phyloP scores from a whole-genome alignment of 1,140 invertebrate genomes.

The Cotesia glomerata region DNA sequence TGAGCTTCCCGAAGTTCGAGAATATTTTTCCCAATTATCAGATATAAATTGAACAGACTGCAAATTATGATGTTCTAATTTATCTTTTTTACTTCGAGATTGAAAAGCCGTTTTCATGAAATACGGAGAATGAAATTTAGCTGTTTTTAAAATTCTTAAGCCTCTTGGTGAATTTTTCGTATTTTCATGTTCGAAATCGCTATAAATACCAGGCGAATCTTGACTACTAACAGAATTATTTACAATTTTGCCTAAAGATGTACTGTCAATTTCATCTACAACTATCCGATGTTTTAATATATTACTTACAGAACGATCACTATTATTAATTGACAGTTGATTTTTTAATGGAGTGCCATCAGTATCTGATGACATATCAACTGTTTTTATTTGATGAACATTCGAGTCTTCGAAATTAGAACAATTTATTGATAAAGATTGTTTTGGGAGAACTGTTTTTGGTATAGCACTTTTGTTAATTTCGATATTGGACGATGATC shows the following conservation, averaged over 20 bases:
- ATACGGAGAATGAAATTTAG: conserved; percentile 67
- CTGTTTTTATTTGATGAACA: not conserved
- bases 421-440: conserved; percentile 46
- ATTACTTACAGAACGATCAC: conserved; percentile 25
- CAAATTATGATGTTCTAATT: conserved; percentile 53
- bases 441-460: conserved; percentile 38
- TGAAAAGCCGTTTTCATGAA: conserved; percentile 71
- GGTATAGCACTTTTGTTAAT: conserved; percentile 18
- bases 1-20: conserved; percentile 35
- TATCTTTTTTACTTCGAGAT: conserved; percentile 57
- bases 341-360: not conserved
- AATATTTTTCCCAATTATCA: conserved; percentile 52
- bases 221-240: not conserved
- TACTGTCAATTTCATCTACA: not conserved
- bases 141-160: conserved; percentile 36
- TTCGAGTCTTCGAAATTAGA: conserved; percentile 20
- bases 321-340: not conserved
- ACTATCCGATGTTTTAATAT: not conserved
- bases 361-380: not conserved
- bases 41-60: conserved; percentile 36
- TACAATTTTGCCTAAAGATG: not conserved
- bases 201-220: not conserved
- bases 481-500: conserved; percentile 32
- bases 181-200: not conserved
- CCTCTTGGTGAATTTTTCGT: conserved; percentile 3